A percentile compares a stretch with the other conserved stretches of the same genome.
Conservation (phyloP, 1,140 invertebrate species). For the Drosophila setifemur region DNA sequence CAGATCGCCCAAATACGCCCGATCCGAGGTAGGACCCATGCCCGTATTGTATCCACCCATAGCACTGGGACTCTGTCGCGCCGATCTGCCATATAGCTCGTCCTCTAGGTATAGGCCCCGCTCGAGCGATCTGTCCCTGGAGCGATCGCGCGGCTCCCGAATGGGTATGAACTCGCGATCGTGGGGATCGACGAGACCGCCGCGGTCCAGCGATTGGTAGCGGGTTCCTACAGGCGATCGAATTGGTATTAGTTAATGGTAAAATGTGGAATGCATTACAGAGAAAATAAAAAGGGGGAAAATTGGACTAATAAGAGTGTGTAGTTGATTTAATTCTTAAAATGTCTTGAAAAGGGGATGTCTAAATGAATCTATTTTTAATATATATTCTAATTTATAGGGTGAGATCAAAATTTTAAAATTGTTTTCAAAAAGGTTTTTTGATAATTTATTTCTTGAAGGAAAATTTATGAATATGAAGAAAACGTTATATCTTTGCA, state of each 20-base stretch:
- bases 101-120: slow-evolving; percentile 88
- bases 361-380: too few relatives aligned
- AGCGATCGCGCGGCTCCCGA: slow-evolving; percentile 87
- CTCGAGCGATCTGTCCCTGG: slow-evolving; percentile 86
- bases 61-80: slow-evolving; percentile 88
- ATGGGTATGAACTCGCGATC: slow-evolving; percentile 93
- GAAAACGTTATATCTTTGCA: too few relatives aligned
- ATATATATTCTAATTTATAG: too few relatives aligned
- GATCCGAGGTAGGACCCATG: slow-evolving; percentile 78
- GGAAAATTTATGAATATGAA: too few relatives aligned
- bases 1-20: slow-evolving; percentile 93
- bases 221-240: slow-evolving; percentile 81
- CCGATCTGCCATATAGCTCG: slow-evolving; percentile 88
- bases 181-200: slow-evolving; percentile 85
- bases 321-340: too few relatives aligned
- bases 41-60: slow-evolving; percentile 78
- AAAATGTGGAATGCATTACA: neutral
- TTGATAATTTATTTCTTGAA: too few relatives aligned
- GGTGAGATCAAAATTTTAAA: too few relatives aligned
- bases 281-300: too few relatives aligned
- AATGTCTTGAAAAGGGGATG: too few relatives aligned
- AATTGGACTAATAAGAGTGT: too few relatives aligned
- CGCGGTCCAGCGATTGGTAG: slow-evolving; percentile 91
- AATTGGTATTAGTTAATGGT: neutral
- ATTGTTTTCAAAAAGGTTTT: too few relatives aligned